Percentiles rank a stretch among this genome's conserved stretches.
Evolutionary conservation across 2,888 invertebrate genomes (phyloP).

Genomic region (Rambutsinella grinnellia): DNA sequence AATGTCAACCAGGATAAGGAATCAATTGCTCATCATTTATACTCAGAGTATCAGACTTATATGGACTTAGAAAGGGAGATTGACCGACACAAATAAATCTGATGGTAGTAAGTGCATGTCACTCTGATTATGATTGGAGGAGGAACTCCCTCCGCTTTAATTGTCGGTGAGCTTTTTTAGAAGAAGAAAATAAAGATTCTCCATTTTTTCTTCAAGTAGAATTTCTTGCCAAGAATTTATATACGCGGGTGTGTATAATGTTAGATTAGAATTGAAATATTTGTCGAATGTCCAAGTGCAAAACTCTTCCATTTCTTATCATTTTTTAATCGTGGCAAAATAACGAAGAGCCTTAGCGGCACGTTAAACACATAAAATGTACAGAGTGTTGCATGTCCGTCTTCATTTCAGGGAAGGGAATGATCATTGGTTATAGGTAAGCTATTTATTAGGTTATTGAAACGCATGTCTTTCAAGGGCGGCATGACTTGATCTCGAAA

Average conservation of each 20-base stretch:
- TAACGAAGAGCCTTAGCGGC: constrained; percentile 48
- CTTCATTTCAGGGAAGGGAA: neutral
- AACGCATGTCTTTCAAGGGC: constrained; percentile 60
- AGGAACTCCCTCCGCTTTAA: constrained; percentile 5
- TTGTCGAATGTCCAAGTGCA: neutral
- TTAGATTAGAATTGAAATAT: neutral
- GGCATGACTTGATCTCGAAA: constrained; percentile 65
- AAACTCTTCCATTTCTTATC: constrained; percentile 36
- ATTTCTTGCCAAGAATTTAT: too few relatives aligned
- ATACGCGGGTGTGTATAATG: neutral
- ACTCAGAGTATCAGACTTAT: constrained; percentile 58
- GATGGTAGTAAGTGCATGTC: constrained; percentile 52
- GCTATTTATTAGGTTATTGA: constrained; percentile 45
- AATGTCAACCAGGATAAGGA: constrained; percentile 46
- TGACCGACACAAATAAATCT: constrained; percentile 53
- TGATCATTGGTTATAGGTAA: neutral
- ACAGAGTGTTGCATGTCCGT: neutral
- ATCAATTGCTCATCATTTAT: constrained; percentile 38
- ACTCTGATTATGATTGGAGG: constrained; percentile 53
- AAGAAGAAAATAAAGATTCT: constrained; percentile 16
- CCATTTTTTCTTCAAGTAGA: constrained; percentile 25
- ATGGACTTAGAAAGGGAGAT: constrained; percentile 60
- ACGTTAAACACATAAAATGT: constrained; percentile 21
- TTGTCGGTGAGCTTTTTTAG: constrained; percentile 33
- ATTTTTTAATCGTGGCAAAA: constrained; percentile 36